Evolutionary conservation across 2,113 vertebrate species (phyloP).

Genomic region (Clarias magur): DNA sequence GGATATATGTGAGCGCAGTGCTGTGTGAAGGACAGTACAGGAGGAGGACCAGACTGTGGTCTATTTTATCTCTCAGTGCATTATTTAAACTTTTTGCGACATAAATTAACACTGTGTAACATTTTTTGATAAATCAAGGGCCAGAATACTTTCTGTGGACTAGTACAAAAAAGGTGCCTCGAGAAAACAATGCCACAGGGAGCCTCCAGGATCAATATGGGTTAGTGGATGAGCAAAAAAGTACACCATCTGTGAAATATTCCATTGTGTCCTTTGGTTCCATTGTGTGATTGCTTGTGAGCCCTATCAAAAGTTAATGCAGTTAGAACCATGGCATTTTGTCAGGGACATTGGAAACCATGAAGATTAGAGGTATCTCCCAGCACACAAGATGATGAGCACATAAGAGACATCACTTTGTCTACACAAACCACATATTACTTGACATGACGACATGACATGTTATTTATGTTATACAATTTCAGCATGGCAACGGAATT

Average conservation of each 20-base stretch:
- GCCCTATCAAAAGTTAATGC: slow-evolving; percentile 47
- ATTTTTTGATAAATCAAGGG: background rate
- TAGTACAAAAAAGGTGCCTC: slow-evolving; percentile 24
- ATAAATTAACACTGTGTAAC: background rate
- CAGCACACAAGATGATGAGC: slow-evolving; percentile 61
- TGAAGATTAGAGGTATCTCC: slow-evolving; percentile 37
- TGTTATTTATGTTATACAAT: slow-evolving; percentile 16
- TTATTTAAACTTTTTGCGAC: slow-evolving; percentile 14
- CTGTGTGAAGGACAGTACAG: slow-evolving; percentile 57
- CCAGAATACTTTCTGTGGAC: background rate
- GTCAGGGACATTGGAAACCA: slow-evolving; percentile 49
- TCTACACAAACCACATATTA: slow-evolving; percentile 21
- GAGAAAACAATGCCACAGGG: slow-evolving; percentile 51
- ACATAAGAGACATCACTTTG: slow-evolving; percentile 55
- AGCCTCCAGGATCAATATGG: slow-evolving; percentile 62
- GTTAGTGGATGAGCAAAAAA: slow-evolving; percentile 59
- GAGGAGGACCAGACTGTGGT: slow-evolving; percentile 38
- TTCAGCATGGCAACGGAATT: background rate
- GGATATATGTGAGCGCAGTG: slow-evolving; percentile 67
- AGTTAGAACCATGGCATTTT: slow-evolving; percentile 63
- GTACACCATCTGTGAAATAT: slow-evolving; percentile 70
- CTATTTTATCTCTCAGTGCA: slow-evolving; percentile 40
- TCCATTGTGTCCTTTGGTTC: slow-evolving; percentile 68
- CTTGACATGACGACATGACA: background rate
- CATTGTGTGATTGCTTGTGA: slow-evolving; percentile 55